Evolutionary conservation across 1,140 invertebrate genomes (phyloP), one percentile per base, ranked within the genome.

Genomic region (Cydia pomonella): DNA sequence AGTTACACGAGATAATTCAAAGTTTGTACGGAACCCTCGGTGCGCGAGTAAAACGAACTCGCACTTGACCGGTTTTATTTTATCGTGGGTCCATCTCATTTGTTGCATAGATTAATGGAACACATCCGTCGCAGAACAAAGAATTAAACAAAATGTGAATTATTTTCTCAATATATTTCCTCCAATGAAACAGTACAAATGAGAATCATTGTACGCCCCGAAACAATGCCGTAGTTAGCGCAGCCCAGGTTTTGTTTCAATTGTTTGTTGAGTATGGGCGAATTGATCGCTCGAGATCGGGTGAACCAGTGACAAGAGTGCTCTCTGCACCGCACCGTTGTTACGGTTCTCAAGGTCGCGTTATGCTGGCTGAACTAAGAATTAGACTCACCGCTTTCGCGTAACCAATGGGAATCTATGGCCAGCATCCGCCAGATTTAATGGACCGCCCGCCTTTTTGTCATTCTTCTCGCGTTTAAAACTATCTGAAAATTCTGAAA

Each of bases 381-480:
- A 59, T 59, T 59, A 9, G 53, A 10, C 7, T 23, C 53, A 23
- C 18, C 53, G 53, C 16, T 59, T 7, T 23, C 21, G 3, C 53
- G 21, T 18, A n/a, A 53, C n/a, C 50, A 53, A 53, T 18, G 50
- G n/a, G 50, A 53, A 53, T 53, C n/a, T 18, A n/a, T 53, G 16
- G 16, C 50, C 50, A 53, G 50, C n/a, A 53, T 53, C 50, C 50
- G 50, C 50, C 50, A 53, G 50, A 53, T 53, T 53, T 53, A 53
- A 53, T 53, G 50, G 50, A 53, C 50, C 50, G 50, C n/a, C 50
- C n/a, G 53, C 53, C 53, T 59, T 59, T 23, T 59, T 59, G 53
- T 59, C 18, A 59, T 59, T 12, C 47, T 23, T 59, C 18, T 12
- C 53, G 53, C 9, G 53, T 23, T 59, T 59, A 59, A 53, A 59